Evolutionary conservation across 2,797 vertebrate genomes (phyloP), one percentile per base, ranked within the genome.

Genomic region (Acipenser oxyrinchus): DNA sequence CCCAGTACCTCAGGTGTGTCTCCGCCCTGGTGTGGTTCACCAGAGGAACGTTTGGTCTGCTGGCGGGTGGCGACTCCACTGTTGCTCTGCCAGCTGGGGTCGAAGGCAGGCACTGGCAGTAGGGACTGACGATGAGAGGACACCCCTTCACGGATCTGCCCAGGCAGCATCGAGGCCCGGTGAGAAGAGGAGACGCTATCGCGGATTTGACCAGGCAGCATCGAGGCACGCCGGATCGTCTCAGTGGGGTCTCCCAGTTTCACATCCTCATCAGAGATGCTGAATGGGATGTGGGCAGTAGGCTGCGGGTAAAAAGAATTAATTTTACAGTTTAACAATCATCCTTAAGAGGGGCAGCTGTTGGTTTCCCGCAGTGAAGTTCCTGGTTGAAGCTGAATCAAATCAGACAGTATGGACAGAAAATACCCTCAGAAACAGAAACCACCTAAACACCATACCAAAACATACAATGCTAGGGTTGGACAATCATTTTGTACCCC

Each of bases 231-330:
- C 0, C 92, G 87, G 74, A 98, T 85, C 0, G 95, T 97, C 77
- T 96, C 95, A 1, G 76, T 74, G 0, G 96, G 95, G 73, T 98
- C 93, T 0, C 95, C 95, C 0, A 70, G 89, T 59, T 93, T 93
- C 64, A 98, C 73, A 3, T 97, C 95, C 55, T 99, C 95, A 0
- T 99, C 95, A 0, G 94, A 93, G 78, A 94, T 84, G 53, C 53
- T 6, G 6, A 88, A 79, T 0, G 80, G 59, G 5, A 58, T 72
- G 37, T 74, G 67, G 4, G 76, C 52, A 60, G 79, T 74, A 7
- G 81, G 70, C 86, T 89, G 58, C 2, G 66, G 11, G 15, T 11
- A 50, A 13, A 37, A 37, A 18, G 15, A 37, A 37, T 37, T 37
- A 1, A 37, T 37, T 37, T 37, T 37, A 37, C 23, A 37, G 23